Evolutionary conservation across 92 coral and sea anemone species (phyloP).

Genomic region (Phymanthus crucifer): DNA sequence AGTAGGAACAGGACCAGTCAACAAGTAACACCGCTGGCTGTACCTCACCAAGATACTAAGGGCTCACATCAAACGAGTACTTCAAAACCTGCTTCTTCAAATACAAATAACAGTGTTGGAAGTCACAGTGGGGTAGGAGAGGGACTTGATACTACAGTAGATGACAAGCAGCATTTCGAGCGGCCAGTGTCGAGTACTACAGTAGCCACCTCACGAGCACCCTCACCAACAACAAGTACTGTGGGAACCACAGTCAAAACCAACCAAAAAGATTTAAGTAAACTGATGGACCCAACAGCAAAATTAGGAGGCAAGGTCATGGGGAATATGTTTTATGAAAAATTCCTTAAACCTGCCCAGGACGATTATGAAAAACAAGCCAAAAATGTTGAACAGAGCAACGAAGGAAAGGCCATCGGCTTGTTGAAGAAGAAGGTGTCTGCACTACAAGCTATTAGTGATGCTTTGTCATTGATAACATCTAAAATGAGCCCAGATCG

Average conservation of each 20-base stretch:
- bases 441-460: conserved; percentile 74
- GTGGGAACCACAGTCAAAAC: neutral
- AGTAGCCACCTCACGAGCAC: neutral
- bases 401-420: conserved; percentile 4
- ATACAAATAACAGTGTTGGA: neutral
- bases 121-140: neutral
- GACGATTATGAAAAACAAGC: conserved; percentile 10
- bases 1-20: conserved; percentile 10
- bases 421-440: conserved; percentile 57
- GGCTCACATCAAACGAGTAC: neutral
- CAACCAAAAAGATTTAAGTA: neutral
- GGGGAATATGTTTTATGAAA: conserved; percentile 35
- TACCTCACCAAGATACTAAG: neutral
- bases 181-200: neutral
- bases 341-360: conserved; percentile 29
- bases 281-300: conserved; percentile 32
- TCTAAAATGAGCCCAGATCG: conserved; percentile 30
- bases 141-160: neutral
- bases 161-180: neutral
- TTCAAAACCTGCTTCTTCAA: neutral
- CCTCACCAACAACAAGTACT: neutral
- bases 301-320: conserved; percentile 41
- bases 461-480: conserved; percentile 70
- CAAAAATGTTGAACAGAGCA: neutral
- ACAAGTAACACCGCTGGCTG: neutral